Evolutionary conservation across 1,140 invertebrate species (phyloP), one percentile per base, ranked within the genome.

Genomic region (Cotesia typhae): DNA sequence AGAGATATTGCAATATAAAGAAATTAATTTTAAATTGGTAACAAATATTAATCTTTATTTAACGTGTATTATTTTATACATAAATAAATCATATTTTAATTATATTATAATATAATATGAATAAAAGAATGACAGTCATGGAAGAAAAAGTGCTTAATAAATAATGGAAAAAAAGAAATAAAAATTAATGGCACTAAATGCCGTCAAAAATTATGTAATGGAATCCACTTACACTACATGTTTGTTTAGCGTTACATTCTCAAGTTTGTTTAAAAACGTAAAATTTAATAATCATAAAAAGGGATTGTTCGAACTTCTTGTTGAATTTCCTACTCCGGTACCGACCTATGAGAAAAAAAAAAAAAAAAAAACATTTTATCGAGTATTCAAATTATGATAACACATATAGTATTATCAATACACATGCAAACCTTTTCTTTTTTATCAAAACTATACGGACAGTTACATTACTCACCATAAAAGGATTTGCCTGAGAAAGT

Each of bases 11-110:
- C 51, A 59, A 41, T 47, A 47, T 47, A 47, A 17, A 51, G 17
- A 57, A 63, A 74, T 47, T 53, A 57, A 66, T 74, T 65, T 53
- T 47, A 38, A 73, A 74, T 81, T 82, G 77, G 79, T 87, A 86
- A 86, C 83, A 85, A 85, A 84, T 79, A 82, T 83, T 84, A 85
- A 84, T 84, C 80, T 84, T 82, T 83, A 79, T 82, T 83, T 75
- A 82, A 82, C 79, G 82, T 83, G 80, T 84, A 83, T 83, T 83
- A 67, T 80, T 81, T 78, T 82, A 80, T 83, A 82, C 78, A 85
- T 85, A 85, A 84, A 84, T 84, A 85, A 84, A 82, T 78, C 77
- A 79, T 83, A 82, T 80, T 80, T 76, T 73, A 47, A 10, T 47
- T 47, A 76, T 78, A 76, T 82, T 81, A 79, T 72, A 74, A 83